Evolutionary conservation across 1,140 invertebrate genomes (phyloP).

Genomic region (Chelonus insularis): DNA sequence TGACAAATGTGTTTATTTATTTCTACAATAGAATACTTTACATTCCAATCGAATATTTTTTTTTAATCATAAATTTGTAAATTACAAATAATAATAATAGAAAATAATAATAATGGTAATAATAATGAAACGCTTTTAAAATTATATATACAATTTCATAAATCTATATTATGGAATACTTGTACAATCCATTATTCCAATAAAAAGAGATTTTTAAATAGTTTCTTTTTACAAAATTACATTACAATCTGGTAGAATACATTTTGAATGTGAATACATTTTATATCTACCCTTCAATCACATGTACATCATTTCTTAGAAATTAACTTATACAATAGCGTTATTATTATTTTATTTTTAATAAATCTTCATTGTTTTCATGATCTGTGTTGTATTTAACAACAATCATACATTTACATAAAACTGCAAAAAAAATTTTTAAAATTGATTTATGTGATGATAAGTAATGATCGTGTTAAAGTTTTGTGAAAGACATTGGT

Average conservation of each 20-base stretch:
- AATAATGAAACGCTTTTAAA: constrained; percentile 29
- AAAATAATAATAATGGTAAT: constrained; percentile 28
- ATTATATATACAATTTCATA: constrained; percentile 29
- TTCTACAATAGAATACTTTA: no score
- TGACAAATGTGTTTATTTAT: no score
- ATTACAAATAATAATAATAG: constrained; percentile 15
- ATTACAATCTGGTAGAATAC: constrained; percentile 55
- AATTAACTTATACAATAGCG: constrained; percentile 33
- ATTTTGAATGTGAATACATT: constrained; percentile 49
- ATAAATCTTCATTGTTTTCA: constrained; percentile 18
- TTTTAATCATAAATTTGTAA: no score
- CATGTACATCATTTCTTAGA: constrained; percentile 37
- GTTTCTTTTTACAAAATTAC: constrained; percentile 60
- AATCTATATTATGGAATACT: constrained; percentile 5
- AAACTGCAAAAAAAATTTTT: no score
- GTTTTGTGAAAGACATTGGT: no score
- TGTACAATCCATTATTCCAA: constrained; percentile 20
- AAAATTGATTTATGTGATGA: no score
- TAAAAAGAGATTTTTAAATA: constrained; percentile 24
- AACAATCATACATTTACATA: no score
- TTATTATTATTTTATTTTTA: constrained; percentile 3
- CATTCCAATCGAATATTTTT: no score
- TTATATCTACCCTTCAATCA: constrained; percentile 32
- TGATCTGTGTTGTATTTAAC: no score
- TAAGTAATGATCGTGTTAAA: no score